A percentile compares a stretch with the other conserved stretches of the same genome.
These are phyloP conservation scores for Drosophila siamana DNA, from an alignment of 2,888 invertebrate species.

Conservation along the genomic window DNA sequence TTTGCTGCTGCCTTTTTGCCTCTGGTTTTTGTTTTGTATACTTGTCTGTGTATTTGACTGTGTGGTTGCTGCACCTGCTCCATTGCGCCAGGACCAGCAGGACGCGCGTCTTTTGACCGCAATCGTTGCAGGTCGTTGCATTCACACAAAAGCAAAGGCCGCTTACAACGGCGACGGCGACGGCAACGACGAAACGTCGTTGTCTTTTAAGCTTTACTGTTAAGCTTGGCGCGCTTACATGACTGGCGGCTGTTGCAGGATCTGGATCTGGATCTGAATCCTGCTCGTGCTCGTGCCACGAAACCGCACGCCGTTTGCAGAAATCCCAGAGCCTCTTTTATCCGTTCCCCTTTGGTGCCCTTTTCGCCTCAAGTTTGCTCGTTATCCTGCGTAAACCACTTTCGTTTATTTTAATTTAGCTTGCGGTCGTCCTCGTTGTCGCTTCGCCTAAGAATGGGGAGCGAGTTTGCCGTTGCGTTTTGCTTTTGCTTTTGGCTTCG, in stretches of 20 bases:
- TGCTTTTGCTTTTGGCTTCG: too few species aligned
- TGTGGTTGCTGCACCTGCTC: slow-evolving; percentile 57
- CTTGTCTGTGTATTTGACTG: slow-evolving; percentile 19
- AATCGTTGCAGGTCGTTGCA: slow-evolving; percentile 62
- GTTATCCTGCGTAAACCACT: slow-evolving; percentile 76
- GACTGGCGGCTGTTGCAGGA: slow-evolving; percentile 31
- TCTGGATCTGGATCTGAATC: slow-evolving; percentile 16
- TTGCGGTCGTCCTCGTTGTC: slow-evolving; percentile 60
- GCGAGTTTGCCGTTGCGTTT: slow-evolving; percentile 13
- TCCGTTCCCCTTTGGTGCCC: not conserved
- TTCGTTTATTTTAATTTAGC: slow-evolving; percentile 80
- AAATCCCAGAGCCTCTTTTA: slow-evolving; percentile 46
- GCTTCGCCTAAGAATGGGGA: slow-evolving; percentile 1
- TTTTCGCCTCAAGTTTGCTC: slow-evolving; percentile 11
- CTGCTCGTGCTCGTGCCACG: slow-evolving; percentile 52
- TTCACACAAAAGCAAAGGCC: slow-evolving; percentile 47
- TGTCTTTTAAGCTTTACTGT: slow-evolving; percentile 63
- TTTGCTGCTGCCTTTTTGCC: slow-evolving; percentile 1
- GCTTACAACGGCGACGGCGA: slow-evolving; percentile 37
- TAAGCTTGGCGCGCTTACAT: slow-evolving; percentile 72
- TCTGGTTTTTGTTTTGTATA: slow-evolving; percentile 1
- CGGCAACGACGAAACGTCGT: slow-evolving; percentile 18
- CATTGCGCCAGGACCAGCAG: slow-evolving; percentile 53
- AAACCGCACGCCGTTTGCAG: slow-evolving; percentile 56
- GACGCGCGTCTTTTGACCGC: slow-evolving; percentile 80